Base-by-base conservation (phyloP, 2,888 invertebrate species). In the Troides oblongomaculatus region DNA sequence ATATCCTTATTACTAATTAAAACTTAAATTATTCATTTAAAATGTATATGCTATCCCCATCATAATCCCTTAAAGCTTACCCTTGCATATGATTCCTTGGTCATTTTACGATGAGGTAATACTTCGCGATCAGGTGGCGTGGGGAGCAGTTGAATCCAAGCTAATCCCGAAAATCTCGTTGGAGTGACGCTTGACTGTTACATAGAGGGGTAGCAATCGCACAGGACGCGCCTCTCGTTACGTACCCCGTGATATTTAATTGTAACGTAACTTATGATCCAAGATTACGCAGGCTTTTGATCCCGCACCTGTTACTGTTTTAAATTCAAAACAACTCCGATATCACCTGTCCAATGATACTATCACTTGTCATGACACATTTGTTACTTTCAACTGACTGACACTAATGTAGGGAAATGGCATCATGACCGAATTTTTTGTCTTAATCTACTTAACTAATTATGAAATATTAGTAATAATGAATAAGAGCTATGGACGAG, bases 111-210 rank as follows among this genome's bases (percentile, higher is more conserved):
- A n/a, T n/a, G 73, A 73, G 72, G 67, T 74, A 72, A 71, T 73
- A 69, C 73, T 69, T 71, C 69, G 74, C 64, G 76, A 77, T 78
- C 79, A 79, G 79, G 78, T 79, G 79, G 75, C 73, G 68, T 61
- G 70, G 74, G 74, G 66, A 70, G 72, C 72, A 56, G 64, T 75
- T 75, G 72, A 70, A 66, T 76, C 73, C 71, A 23, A 72, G 75
- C 74, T 84, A 81, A 83, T 82, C 81, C 79, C 76, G 71, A 73
- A 81, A 82, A 84, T 82, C 82, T 81, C 80, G 74, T 79, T 74
- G 77, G 74, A 81, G 79, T 78, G 74, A 73, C 73, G 77, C 79
- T 79, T 79, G 77, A 79, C 79, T 81, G 76, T 74, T 75, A 75
- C 73, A 73, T 62, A 64, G 72, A 67, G 74, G 75, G 69, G 14